These are phyloP conservation scores for Achatina immaculata DNA, from an alignment of 1,140 invertebrate species.

Conservation along the genomic window DNA sequence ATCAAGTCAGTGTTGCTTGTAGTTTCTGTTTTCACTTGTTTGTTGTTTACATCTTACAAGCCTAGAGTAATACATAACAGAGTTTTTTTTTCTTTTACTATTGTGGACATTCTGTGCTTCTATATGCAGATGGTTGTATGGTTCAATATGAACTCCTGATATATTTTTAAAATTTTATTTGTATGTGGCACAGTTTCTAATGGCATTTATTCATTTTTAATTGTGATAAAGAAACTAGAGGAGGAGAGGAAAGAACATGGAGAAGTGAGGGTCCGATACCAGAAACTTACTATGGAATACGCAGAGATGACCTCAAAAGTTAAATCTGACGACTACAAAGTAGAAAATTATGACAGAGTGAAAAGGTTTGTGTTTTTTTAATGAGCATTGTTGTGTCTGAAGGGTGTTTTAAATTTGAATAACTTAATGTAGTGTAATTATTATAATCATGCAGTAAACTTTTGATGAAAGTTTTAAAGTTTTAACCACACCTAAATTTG, in stretches of 20 bases:
- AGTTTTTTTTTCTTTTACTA: not conserved
- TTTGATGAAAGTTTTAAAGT: too few relatives aligned
- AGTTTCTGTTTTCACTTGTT: too few relatives aligned
- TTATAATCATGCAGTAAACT: too few relatives aligned
- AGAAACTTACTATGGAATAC: slow-evolving; percentile 60
- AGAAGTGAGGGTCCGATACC: slow-evolving; percentile 63
- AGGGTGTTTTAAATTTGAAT: not conserved
- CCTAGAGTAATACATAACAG: not conserved
- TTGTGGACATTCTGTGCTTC: too few relatives aligned
- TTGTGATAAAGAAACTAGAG: slow-evolving; percentile 54
- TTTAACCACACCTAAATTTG: too few relatives aligned
- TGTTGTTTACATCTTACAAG: not conserved
- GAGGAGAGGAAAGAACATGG: slow-evolving; percentile 61
- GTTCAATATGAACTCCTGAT: too few relatives aligned
- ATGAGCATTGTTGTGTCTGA: not conserved
- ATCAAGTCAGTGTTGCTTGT: too few relatives aligned
- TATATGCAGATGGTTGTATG: too few relatives aligned
- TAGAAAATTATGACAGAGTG: slow-evolving; percentile 69
- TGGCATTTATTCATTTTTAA: not conserved
- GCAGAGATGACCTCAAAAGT: slow-evolving; percentile 62
- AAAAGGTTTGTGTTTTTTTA: slow-evolving; percentile 58
- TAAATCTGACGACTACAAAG: slow-evolving; percentile 66
- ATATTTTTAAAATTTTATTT: too few relatives aligned
- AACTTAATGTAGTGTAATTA: too few relatives aligned
- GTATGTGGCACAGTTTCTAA: not conserved